Percentiles rank a stretch among this genome's conserved stretches.
phyloP scores from a whole-genome alignment of 2,113 vertebrate genomes.

The Epinephelus lanceolatus region DNA sequence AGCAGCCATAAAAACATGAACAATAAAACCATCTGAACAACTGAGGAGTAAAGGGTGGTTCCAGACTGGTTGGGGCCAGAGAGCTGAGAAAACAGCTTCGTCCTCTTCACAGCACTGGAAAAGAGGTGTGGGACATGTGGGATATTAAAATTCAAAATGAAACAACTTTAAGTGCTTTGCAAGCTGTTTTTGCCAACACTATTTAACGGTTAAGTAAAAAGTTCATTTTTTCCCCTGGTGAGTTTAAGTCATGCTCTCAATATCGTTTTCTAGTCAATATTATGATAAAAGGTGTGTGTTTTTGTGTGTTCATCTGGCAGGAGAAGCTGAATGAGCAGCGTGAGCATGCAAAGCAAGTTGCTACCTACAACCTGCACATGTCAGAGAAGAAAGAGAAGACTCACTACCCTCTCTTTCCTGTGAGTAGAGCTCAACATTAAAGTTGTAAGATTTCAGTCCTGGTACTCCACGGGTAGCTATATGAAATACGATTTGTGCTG shows the following conservation, averaged over 20 bases:
- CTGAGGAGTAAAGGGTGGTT: background rate
- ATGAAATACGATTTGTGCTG: background rate
- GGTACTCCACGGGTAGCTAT: background rate
- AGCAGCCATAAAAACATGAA: background rate
- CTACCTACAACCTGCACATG: constrained; percentile 83
- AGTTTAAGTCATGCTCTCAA: background rate
- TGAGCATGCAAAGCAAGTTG: constrained; percentile 80
- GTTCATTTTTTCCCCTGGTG: background rate
- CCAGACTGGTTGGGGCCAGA: constrained; percentile 1
- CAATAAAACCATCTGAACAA: background rate
- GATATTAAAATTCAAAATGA: background rate
- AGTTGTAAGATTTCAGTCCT: background rate
- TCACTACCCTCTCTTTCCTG: constrained; percentile 65
- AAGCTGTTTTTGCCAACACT: constrained; percentile 10
- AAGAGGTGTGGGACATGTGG: background rate
- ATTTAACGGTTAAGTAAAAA: constrained; percentile 3
- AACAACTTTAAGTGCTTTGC: constrained; percentile 3
- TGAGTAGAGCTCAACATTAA: constrained; percentile 61
- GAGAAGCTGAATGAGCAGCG: constrained; percentile 65
- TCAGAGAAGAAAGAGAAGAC: constrained; percentile 78
- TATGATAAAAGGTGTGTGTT: background rate
- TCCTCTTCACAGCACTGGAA: background rate
- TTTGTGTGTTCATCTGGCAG: constrained; percentile 66
- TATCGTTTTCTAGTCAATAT: background rate
- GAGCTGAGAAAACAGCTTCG: constrained; percentile 1